Conservation (phyloP, 2,888 invertebrate species). For the Nomada flava region DNA sequence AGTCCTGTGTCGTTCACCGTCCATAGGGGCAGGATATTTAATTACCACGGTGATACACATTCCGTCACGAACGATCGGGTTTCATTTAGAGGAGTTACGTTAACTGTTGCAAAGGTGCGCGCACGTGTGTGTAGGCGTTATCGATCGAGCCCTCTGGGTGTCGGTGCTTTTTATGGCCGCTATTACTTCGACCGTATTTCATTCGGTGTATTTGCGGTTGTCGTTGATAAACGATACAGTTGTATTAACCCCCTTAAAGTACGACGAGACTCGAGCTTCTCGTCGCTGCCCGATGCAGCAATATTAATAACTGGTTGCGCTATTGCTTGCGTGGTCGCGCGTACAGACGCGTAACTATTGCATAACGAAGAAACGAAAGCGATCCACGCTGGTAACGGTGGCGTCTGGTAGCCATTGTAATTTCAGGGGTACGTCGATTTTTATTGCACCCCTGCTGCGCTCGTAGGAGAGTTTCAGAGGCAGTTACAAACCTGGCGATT, state of each 20-base stretch:
- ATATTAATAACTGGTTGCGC: conserved; percentile 67
- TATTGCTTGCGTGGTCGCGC: conserved; percentile 36
- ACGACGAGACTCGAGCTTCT: conserved; percentile 36
- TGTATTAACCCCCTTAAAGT: conserved; percentile 68
- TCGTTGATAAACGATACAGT: conserved; percentile 80
- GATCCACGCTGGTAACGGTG: conserved; percentile 24
- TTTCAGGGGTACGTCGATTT: conserved; percentile 30
- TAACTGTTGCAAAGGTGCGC: conserved; percentile 51
- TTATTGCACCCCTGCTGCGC: conserved; percentile 17
- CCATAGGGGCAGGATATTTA: conserved; percentile 43
- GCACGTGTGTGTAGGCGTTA: conserved; percentile 75
- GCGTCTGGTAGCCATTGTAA: conserved; percentile 17
- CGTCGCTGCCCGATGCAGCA: conserved; percentile 47
- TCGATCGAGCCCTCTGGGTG: conserved; percentile 76
- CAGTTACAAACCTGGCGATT: conserved; percentile 3
- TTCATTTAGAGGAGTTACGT: conserved; percentile 55
- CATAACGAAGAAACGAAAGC: conserved; percentile 57
- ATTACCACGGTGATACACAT: conserved; percentile 47
- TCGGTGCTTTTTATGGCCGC: conserved; percentile 72
- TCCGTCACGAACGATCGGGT: conserved; percentile 43
- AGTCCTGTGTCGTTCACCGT: neutral
- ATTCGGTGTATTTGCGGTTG: conserved; percentile 77
- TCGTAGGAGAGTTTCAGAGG: neutral
- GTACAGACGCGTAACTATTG: conserved; percentile 55
- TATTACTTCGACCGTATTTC: conserved; percentile 78